phyloP scores from a whole-genome alignment of 2,797 vertebrate genomes.

The Poecile montanus region DNA sequence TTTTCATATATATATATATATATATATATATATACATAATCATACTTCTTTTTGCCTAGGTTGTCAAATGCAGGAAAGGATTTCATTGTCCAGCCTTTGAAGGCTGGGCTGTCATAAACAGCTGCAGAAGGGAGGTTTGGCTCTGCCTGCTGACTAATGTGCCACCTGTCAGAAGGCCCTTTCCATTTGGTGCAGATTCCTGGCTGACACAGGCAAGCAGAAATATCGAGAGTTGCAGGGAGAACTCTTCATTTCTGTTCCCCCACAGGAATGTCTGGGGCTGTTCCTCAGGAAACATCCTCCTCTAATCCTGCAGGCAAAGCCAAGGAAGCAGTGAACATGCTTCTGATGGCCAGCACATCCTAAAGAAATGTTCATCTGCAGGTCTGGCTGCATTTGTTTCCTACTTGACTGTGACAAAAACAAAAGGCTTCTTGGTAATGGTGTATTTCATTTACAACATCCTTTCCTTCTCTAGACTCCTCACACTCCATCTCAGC shows the following conservation, averaged over 20 bases:
- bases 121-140: not conserved
- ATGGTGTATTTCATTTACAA: not conserved
- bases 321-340: not conserved
- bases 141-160: not conserved
- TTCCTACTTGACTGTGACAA: not conserved
- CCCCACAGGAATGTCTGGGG: slow-evolving; percentile 52
- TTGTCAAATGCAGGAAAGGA: not conserved
- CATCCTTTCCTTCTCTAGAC: not conserved
- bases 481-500: not conserved
- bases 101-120: not conserved
- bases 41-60: not conserved
- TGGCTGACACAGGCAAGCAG: not conserved
- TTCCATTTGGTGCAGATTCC: not conserved
- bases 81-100: not conserved
- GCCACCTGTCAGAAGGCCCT: not conserved
- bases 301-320: not conserved
- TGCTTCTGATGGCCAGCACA: not conserved
- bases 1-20: not conserved
- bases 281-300: not conserved
- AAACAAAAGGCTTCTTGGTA: not conserved
- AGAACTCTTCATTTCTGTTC: not conserved
- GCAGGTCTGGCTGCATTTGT: not conserved
- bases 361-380: not conserved
- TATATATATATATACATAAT: not conserved
- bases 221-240: not conserved